phyloP scores from a whole-genome alignment of 2,113 vertebrate species.

The Origma solitaria region DNA sequence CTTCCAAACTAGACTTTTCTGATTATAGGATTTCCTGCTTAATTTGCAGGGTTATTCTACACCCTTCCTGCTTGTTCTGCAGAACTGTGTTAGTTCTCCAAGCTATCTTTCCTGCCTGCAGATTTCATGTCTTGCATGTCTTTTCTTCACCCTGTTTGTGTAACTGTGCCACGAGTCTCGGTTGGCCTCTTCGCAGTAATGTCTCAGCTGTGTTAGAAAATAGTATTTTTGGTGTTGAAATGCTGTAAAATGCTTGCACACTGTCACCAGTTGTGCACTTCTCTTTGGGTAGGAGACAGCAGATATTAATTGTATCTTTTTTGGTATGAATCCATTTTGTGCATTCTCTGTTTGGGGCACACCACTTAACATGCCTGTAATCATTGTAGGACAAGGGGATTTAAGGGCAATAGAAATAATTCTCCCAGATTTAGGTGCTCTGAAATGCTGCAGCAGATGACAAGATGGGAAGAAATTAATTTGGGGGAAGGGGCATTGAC shows the following conservation, averaged over 20 bases:
- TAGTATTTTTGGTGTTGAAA: background rate
- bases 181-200: background rate
- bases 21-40: background rate
- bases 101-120: background rate
- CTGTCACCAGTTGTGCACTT: background rate
- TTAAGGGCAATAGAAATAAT: background rate
- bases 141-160: background rate
- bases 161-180: background rate
- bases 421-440: background rate
- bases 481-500: fast-evolving
- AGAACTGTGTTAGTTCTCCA: background rate
- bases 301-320: background rate
- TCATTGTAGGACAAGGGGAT: background rate
- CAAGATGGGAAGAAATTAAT: background rate
- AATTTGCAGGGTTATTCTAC: background rate
- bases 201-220: background rate
- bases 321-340: background rate
- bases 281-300: background rate
- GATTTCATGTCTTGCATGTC: background rate
- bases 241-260: background rate
- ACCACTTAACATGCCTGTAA: background rate
- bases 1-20: background rate
- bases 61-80: background rate
- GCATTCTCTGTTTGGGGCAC: background rate
- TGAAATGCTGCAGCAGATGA: background rate